Conservation (phyloP, 2,888 invertebrate species). For the Penaeus monodon region DNA sequence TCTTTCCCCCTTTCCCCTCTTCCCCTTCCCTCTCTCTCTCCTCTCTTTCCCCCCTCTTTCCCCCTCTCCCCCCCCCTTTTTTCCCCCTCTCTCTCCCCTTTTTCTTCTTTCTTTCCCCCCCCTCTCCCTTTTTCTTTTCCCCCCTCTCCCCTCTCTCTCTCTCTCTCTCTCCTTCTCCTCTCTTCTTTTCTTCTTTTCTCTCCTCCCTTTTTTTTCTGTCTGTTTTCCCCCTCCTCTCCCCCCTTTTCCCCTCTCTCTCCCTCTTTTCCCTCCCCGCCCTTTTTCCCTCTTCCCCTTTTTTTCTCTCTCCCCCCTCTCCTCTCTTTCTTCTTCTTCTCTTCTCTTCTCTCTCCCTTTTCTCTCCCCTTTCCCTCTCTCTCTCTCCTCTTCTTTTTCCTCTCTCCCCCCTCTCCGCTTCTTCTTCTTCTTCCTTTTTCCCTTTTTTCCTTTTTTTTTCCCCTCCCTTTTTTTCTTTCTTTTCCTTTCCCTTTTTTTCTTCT, state of each 20-base stretch:
- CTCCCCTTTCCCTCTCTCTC: no score
- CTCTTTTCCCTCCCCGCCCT: background rate
- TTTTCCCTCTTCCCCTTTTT: background rate
- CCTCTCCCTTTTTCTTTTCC: background rate
- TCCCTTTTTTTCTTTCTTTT: no score
- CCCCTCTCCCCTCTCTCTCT: background rate
- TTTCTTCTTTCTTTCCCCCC: background rate
- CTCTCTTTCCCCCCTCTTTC: background rate
- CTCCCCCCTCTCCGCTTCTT: no score
- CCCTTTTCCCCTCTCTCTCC: background rate
- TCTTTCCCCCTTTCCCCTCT: background rate
- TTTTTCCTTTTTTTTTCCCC: no score
- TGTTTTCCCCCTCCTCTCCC: no score
- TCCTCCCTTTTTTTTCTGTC: background rate
- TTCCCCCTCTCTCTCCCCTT: background rate
- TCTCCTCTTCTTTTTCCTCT: no score
- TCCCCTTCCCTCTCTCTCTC: background rate
- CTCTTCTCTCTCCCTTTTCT: no score
- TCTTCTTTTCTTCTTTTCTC: background rate
- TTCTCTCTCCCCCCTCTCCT: no score
- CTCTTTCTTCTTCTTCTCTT: no score
- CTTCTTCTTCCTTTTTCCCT: no score
- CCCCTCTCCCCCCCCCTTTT: background rate
- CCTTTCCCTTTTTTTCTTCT: no score
- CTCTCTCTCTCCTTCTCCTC: background rate